Conservation (phyloP, 2,797 vertebrate genomes). For the Malurus leucopterus region DNA sequence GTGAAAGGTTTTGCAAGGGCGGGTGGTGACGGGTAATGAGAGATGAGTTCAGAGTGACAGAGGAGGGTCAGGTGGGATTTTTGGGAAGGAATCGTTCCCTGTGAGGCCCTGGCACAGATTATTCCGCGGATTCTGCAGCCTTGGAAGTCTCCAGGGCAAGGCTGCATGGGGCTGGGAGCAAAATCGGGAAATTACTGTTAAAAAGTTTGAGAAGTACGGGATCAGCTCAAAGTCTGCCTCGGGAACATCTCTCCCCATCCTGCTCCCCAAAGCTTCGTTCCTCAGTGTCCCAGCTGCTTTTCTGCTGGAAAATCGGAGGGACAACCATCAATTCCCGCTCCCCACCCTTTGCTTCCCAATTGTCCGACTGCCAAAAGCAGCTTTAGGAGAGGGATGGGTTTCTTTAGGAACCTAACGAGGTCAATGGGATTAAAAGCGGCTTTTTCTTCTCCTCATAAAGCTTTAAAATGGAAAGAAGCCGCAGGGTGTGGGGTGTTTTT, state of each 20-base stretch:
- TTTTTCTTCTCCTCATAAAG: neutral
- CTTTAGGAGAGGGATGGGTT: neutral
- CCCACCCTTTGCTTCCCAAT: rapidly evolving
- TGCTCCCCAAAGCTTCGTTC: rapidly evolving
- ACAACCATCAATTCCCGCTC: rapidly evolving
- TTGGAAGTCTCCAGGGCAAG: neutral
- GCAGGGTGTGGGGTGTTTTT: neutral
- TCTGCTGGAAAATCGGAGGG: neutral
- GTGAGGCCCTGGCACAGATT: neutral
- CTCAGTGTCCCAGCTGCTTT: neutral
- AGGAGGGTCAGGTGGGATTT: rapidly evolving
- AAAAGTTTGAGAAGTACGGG: neutral
- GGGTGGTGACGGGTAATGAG: neutral
- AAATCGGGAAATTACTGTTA: neutral
- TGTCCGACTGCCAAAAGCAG: neutral
- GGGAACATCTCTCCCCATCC: neutral
- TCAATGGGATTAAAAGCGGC: neutral
- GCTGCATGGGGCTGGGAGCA: neutral
- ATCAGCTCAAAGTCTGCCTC: neutral
- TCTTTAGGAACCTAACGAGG: neutral
- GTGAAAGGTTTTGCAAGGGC: neutral
- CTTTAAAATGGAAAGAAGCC: neutral
- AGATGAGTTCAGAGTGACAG: too few relatives aligned
- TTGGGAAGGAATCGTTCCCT: neutral
- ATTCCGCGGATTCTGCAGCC: neutral